Evolutionary conservation across 2,797 vertebrate species (phyloP), one percentile per base, ranked within the genome.

Genomic region (Melanotaenia pygmaea): DNA sequence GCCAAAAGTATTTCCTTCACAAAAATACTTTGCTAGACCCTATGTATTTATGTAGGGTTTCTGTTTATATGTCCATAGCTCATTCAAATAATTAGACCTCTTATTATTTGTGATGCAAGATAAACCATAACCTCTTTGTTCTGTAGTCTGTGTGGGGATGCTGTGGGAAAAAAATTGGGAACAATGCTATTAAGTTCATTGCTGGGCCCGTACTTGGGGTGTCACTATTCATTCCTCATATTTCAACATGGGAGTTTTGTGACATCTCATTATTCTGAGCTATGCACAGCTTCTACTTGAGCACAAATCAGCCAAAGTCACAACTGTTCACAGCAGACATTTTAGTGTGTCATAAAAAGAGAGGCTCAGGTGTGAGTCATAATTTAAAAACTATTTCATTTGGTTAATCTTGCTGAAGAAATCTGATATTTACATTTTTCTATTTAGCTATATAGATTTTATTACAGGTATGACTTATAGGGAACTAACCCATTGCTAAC

Each of bases 251-350:
- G 43, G 6, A 5, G 12, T 59, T 66, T 67, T 37, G 20, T 57
- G 57, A 64, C 35, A 38, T 54, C 20, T 37, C 5, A 63, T 64
- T 71, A 38, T 70, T 58, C 16, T 67, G 11, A 57, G 30, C 38
- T 70, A 37, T 69, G 32, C 16, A n/a, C 54, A 56, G 35, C 28
- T 67, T 79, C 67, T 69, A 38, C 37, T 34, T 37, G 32, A 82
- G 37, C 37, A 22, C 12, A 54, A 58, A 47, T 60, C 20, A 72
- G 50, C 65, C 24, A 32, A 56, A 76, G 61, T 76, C 70, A 67
- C 45, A 37, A 45, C 37, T 12, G 4, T 9, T 54, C 14, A 43
- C 35, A 40, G 45, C 58, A 61, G 16, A 58, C 32, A 35, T 57
- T 50, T 37, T 14, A 24, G 18, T 18, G 14, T 18, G 22, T 34